Evolutionary conservation across 2,113 vertebrate species (phyloP).

Genomic region (Cyanistes caeruleus): DNA sequence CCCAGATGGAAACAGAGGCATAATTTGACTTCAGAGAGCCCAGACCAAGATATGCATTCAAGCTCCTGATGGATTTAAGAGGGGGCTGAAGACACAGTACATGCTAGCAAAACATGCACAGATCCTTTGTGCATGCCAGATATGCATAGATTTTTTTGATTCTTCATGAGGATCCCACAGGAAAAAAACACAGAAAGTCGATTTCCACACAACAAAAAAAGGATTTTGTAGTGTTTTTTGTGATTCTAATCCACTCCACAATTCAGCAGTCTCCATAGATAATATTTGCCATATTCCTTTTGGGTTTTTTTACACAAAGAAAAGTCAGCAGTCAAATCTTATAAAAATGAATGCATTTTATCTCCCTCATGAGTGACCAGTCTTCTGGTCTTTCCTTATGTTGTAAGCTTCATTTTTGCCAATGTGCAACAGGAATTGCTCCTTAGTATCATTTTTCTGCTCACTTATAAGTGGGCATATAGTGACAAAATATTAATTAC

Average conservation of each 20-base stretch:
- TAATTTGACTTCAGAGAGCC: conserved; percentile 4
- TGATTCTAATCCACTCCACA: not conserved
- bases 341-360: not conserved
- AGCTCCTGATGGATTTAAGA: not conserved
- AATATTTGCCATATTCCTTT: not conserved
- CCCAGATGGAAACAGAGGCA: conserved; percentile 20
- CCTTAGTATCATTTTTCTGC: not conserved
- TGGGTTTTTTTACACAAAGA: not conserved
- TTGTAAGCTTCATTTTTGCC: not conserved
- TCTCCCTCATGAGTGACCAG: not conserved
- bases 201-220: not conserved
- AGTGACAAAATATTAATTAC: not conserved
- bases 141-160: not conserved
- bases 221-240: fast-evolving
- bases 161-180: not conserved
- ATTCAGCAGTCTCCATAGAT: not conserved
- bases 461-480: not conserved
- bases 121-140: not conserved
- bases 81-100: not conserved
- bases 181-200: not conserved
- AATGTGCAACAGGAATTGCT: not conserved
- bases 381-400: not conserved
- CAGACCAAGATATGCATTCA: not conserved
- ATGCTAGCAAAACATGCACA: not conserved
- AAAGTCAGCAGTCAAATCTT: not conserved